Evolutionary conservation across 1,140 invertebrate genomes (phyloP), one percentile per base, ranked within the genome.

Genomic region (Panulirus ornatus): DNA sequence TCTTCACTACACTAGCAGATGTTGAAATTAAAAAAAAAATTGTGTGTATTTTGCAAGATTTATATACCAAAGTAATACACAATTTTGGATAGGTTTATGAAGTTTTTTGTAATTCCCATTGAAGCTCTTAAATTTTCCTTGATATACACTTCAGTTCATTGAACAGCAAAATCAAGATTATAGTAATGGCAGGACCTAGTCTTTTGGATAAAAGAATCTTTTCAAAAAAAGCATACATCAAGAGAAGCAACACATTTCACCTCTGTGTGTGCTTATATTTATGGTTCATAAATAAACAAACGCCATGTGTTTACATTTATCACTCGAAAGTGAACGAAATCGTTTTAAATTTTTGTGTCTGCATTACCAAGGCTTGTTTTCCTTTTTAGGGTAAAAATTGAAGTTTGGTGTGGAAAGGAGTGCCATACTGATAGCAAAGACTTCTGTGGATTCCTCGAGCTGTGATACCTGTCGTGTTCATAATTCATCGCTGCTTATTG

Each of bases 381-480:
- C n/a, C n/a, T n/a, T n/a, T n/a, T n/a, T n/a, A n/a, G n/a, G n/a
- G n/a, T n/a, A n/a, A n/a, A n/a, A n/a, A n/a, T 8, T 66, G 5
- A 66, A 66, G 27, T 30, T 27, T 66, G 30, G 58, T 58, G 58
- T 66, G 58, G 22, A 38, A 54, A 51, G 83, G 51, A 36, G 85
- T 87, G 85, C 73, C 73, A 78, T 87, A 63, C 38, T 44, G 54
- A 78, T 78, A 71, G 76, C 66, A 71, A 82, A 73, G 63, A 82
- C 76, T 47, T 47, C 58, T 88, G 40, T 66, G 47, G 76, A 73
- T 73, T 73, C 86, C 78, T 73, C 34, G 78, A 88, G 70, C 86
- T 88, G 86, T 88, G 86, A 88, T 88, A 88, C 47, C 54, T 38
- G 86, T 58, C 86, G 44, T 88, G 86, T 88, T 88, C 86, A 88